These are phyloP conservation scores for Hemibagrus guttatus DNA, from an alignment of 2,797 vertebrate genomes.

Conservation along the genomic window DNA sequence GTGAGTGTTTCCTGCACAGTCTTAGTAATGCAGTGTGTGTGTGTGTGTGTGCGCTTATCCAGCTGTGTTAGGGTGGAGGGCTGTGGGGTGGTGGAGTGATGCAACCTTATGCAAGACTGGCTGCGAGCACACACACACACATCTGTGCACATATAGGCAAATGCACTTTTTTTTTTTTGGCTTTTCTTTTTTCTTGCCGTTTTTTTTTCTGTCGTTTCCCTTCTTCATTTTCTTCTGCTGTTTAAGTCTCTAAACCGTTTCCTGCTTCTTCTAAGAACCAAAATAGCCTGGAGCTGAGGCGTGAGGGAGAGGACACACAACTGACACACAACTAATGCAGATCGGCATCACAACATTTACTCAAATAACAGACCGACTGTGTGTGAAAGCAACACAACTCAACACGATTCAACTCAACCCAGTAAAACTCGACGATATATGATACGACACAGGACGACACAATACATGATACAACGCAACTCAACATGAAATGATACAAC, in stretches of 20 bases:
- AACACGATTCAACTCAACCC: too few relatives aligned
- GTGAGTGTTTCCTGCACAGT: neutral
- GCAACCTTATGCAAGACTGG: conserved; percentile 14
- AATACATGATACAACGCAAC: too few relatives aligned
- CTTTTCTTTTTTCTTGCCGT: neutral
- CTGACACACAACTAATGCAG: too few relatives aligned
- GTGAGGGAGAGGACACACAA: neutral
- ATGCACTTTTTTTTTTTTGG: neutral
- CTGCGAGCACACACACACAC: neutral
- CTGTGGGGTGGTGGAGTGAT: conserved; percentile 5
- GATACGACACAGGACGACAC: too few relatives aligned
- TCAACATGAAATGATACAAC: too few relatives aligned
- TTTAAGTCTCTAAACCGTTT: neutral
- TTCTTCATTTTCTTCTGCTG: neutral
- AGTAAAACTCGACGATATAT: too few relatives aligned
- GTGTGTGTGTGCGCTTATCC: neutral
- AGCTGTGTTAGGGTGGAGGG: conserved; percentile 21
- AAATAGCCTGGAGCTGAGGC: neutral
- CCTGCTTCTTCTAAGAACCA: neutral
- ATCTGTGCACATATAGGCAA: conserved; percentile 3
- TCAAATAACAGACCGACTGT: too few relatives aligned
- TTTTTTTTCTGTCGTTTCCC: neutral
- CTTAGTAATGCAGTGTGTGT: neutral
- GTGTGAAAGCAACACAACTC: too few relatives aligned
- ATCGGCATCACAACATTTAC: too few relatives aligned